Base-by-base conservation (phyloP, 2,888 invertebrate species). In the Drosophila colorata region DNA sequence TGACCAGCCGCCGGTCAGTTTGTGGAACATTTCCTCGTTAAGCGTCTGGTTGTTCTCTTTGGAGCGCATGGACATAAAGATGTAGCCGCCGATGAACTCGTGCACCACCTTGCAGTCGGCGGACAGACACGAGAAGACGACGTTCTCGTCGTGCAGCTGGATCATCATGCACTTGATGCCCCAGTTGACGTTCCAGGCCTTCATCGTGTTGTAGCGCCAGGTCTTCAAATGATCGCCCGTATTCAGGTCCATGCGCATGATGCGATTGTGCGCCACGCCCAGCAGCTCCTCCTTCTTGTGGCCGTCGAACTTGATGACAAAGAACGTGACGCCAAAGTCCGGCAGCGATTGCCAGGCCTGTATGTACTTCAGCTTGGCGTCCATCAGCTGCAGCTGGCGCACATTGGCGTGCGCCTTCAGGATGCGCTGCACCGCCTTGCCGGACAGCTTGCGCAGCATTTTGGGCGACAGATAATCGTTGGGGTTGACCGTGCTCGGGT, bases 141-240 rank as follows among this genome's bases (percentile, higher is more conserved):
- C 96, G 90, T 96, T 97, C 86, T 96, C 98, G 79, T 98, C 98
- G 88, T 99, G 98, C 91, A 99, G 98, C 90, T 99, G 98, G n/a
- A 99, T 97, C 96, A 98, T 98, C 96, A 99, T 97, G 92, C 98
- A 97, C 97, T 98, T 97, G 44, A 98, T 97, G 92, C 99, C 99
- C 99, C 99, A 99, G 93, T 99, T 99, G 3, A 99, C 98, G 92
- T 98, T 98, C 99, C 99, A 99, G 20, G 98, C 98, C 94, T 98
- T 98, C 96, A 99, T 98, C 47, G 97, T 97, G 88, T 97, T 97
- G 92, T 97, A 99, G 81, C 98, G 94, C 99, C 99, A 99, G 0
- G 99, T 99, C 93, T 98, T 99, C 80, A 98, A 93, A 90, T 97
- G 97, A 91, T 98, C 98, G 0, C 99, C 99, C 4, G 96, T 96